Evolutionary conservation across 2,888 invertebrate species (phyloP), one percentile per base, ranked within the genome.

Genomic region (Cerceris rybyensis): DNA sequence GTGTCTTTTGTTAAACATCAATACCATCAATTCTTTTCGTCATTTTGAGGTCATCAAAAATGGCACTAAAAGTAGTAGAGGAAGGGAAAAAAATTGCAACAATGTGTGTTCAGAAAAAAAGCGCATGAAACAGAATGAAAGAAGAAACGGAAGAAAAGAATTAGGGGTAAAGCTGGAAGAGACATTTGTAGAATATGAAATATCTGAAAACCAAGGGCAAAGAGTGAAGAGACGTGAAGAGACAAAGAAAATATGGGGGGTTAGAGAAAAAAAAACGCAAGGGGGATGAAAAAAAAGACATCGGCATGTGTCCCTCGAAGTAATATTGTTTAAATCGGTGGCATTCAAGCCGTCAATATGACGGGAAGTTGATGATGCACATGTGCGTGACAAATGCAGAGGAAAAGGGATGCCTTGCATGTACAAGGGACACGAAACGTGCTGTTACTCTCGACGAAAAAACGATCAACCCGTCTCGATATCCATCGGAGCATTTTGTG

Each of bases 251-350:
- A 11, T 46, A 6, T 69, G 54, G 69, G 46, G 64, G 69, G 28
- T 28, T 28, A 28, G 28, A 28, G 28, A 28, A 28, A 4, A 28
- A 28, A 28, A 28, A 28, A 28, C 28, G 28, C 28, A 28, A 28
- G 28, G 28, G 28, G 28, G 4, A 2, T 28, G 28, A 4, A 28
- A 28, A 28, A 28, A 28, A 28, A 28, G 65, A 68, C 49, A 57
- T 46, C 64, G 66, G 71, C 72, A 75, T 67, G 75, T 72, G 68
- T 67, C 70, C 58, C 58, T 63, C 70, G 59, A 54, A 67, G 68
- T 68, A 68, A 52, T 64, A 76, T 76, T 68, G 68, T 72, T 59
- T 50, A 67, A 57, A 49, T 65, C 61, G 77, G 77, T 70, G 69
- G 59, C 49, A 79, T 73, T 69, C 58, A 72, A 63, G 69, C 49